Evolutionary conservation across 2,797 vertebrate species (phyloP).

Genomic region (Telmatherina bonti): DNA sequence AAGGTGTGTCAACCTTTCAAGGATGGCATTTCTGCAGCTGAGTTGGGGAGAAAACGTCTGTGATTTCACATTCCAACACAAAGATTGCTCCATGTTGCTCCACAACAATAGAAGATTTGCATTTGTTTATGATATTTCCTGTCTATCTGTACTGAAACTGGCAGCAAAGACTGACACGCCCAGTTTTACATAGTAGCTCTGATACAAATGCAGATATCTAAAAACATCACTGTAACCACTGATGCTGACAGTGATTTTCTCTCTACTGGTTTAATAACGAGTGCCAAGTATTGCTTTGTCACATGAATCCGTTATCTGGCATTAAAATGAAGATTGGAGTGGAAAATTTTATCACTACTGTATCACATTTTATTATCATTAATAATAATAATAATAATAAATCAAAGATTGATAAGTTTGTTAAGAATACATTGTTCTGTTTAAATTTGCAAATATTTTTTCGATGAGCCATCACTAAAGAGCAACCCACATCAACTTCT

Average conservation of each 20-base stretch:
- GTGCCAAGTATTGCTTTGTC: background rate
- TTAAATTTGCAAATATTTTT: conserved; percentile 15
- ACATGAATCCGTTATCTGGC: background rate
- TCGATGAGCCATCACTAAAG: conserved; percentile 32
- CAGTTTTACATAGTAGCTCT: conserved; percentile 25
- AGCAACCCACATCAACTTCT: background rate
- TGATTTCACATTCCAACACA: conserved; percentile 9
- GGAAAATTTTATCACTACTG: conserved; percentile 16
- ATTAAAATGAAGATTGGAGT: background rate
- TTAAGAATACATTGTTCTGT: background rate
- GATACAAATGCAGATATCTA: conserved; percentile 11
- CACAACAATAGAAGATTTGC: conserved; percentile 27
- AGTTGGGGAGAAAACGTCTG: conserved; percentile 12
- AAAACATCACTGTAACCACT: background rate
- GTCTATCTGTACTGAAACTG: conserved; percentile 37
- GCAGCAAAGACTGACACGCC: conserved; percentile 9
- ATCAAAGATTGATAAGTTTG: conserved; percentile 7
- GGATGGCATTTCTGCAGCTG: background rate
- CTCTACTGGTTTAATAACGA: background rate
- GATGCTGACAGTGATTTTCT: background rate
- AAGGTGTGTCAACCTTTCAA: no score
- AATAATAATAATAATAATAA: no score
- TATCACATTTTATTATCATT: conserved; percentile 1
- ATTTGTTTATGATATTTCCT: conserved; percentile 42
- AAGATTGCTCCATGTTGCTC: conserved; percentile 5